phyloP scores from a whole-genome alignment of 2,797 vertebrate genomes.

The Spea hammondii region DNA sequence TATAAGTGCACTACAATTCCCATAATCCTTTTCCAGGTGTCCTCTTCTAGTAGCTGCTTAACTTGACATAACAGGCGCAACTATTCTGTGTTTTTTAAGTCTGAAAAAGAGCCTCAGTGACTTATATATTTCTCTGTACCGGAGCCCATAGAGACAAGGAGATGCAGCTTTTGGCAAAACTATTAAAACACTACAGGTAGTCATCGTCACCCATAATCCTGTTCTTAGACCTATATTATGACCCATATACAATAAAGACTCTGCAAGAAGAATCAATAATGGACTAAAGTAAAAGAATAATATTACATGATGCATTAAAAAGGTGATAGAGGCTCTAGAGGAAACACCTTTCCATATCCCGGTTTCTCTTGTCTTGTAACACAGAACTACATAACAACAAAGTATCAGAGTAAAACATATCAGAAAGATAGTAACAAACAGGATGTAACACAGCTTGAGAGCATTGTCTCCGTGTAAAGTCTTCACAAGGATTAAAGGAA shows the following conservation, averaged over 20 bases:
- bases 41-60: background rate
- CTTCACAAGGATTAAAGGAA: conserved; percentile 67
- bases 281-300: conserved; percentile 75
- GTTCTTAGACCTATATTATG: conserved; percentile 55
- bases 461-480: conserved; percentile 61
- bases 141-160: conserved; percentile 73
- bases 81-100: conserved; percentile 55
- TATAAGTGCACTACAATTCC: background rate
- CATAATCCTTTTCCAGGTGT: background rate
- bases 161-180: conserved; percentile 74
- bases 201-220: conserved; percentile 68
- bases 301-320: conserved; percentile 74
- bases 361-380: conserved; percentile 65
- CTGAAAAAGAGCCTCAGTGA: conserved; percentile 66
- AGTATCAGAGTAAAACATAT: conserved; percentile 70
- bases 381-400: conserved; percentile 66
- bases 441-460: conserved; percentile 68
- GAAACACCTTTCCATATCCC: conserved; percentile 65
- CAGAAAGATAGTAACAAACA: conserved; percentile 63
- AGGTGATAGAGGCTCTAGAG: conserved; percentile 74
- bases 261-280: conserved; percentile 66
- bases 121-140: conserved; percentile 71
- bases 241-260: conserved; percentile 63
- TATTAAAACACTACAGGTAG: conserved; percentile 70
- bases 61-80: conserved; percentile 55